phyloP scores from a whole-genome alignment of 1,140 invertebrate genomes.

The Cotesia vestalis region DNA sequence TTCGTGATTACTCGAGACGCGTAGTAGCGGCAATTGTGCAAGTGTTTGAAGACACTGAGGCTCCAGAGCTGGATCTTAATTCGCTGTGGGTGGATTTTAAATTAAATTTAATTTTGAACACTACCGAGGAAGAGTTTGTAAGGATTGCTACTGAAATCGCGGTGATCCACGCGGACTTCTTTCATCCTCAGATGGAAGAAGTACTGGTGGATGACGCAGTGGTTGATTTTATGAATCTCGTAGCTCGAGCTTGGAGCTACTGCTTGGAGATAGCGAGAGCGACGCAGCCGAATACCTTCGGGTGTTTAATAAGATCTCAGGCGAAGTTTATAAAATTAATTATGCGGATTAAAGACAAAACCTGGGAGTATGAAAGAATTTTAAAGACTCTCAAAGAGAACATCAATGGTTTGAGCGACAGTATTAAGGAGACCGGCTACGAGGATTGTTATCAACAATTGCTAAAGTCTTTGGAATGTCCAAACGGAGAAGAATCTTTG shows the following conservation, averaged over 20 bases:
- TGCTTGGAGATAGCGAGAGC: slow-evolving; percentile 46
- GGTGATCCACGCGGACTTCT: slow-evolving; percentile 35
- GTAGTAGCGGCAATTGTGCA: slow-evolving; percentile 13
- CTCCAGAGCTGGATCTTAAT: slow-evolving; percentile 26
- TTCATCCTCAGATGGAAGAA: slow-evolving; percentile 22
- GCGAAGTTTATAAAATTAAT: slow-evolving; percentile 31
- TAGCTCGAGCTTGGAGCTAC: slow-evolving; percentile 49
- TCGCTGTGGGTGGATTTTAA: slow-evolving; percentile 46
- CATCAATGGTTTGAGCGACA: slow-evolving; percentile 33
- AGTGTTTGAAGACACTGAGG: slow-evolving; percentile 2
- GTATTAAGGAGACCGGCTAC: slow-evolving; percentile 41
- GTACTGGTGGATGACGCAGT: slow-evolving; percentile 38
- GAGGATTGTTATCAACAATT: slow-evolving; percentile 24
- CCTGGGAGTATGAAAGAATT: slow-evolving; percentile 29
- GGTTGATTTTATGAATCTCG: slow-evolving; percentile 46
- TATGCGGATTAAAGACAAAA: slow-evolving; percentile 8
- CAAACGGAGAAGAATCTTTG: slow-evolving; percentile 11
- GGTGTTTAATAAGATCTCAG: slow-evolving; percentile 40
- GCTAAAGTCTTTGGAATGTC: slow-evolving; percentile 33
- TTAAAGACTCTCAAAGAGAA: slow-evolving; percentile 31
- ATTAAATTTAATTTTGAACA: slow-evolving; percentile 48
- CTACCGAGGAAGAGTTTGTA: slow-evolving; percentile 44
- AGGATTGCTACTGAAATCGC: slow-evolving; percentile 37
- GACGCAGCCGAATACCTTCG: slow-evolving; percentile 35
- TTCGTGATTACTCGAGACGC: slow-evolving; percentile 51